phyloP scores from a whole-genome alignment of 2,113 vertebrate genomes.

The Pterocles orientalis region DNA sequence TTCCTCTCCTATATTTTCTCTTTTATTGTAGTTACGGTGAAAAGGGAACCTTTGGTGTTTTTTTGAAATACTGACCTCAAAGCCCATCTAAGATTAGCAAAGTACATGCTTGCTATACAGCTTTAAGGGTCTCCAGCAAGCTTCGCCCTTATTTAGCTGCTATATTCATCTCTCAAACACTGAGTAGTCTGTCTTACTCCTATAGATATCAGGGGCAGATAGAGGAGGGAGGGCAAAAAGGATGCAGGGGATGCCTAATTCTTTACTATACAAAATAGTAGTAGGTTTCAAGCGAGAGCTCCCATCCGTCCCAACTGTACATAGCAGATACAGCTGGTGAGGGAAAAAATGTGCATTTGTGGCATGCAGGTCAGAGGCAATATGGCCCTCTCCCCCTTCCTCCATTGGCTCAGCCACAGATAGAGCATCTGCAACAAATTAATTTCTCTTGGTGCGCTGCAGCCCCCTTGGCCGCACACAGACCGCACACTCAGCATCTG shows the following conservation, averaged over 20 bases:
- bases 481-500: neutral
- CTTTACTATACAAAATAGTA: neutral
- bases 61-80: neutral
- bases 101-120: neutral
- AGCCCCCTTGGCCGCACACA: neutral
- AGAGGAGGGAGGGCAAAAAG: neutral
- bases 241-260: neutral
- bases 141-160: neutral
- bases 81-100: neutral
- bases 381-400: neutral
- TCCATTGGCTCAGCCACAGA: neutral
- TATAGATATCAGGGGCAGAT: neutral
- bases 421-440: conserved; percentile 30
- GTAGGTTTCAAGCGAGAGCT: neutral
- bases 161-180: neutral
- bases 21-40: neutral
- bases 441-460: neutral
- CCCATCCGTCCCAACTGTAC: neutral
- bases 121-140: neutral
- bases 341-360: neutral
- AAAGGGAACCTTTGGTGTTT: neutral
- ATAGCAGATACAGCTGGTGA: neutral
- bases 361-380: neutral
- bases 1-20: neutral
- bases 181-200: neutral